phyloP scores from a whole-genome alignment of 2,888 invertebrate genomes.

The Priocnemis perturbator region DNA sequence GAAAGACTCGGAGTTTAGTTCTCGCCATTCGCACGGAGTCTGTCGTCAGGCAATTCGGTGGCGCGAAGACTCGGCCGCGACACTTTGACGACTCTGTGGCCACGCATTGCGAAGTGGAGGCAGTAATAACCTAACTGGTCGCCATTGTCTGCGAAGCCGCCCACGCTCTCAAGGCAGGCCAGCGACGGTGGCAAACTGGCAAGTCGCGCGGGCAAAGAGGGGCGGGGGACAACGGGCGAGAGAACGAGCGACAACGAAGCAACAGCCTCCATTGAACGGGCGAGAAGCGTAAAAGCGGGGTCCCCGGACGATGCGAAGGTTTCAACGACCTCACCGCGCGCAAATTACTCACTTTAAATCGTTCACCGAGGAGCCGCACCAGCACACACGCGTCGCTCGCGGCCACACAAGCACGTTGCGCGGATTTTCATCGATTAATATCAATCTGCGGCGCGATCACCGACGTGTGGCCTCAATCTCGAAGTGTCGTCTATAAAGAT shows the following conservation, averaged over 20 bases:
- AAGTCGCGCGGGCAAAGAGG: too few relatives aligned
- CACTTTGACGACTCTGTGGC: slow-evolving; percentile 22
- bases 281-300: slow-evolving; percentile 40
- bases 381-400: not conserved
- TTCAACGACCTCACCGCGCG: slow-evolving; percentile 57
- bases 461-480: not conserved
- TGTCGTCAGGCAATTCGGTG: slow-evolving; percentile 31
- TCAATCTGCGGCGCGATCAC: slow-evolving; percentile 36
- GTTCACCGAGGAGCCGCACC: slow-evolving; percentile 22
- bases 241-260: slow-evolving; percentile 17
- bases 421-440: slow-evolving; percentile 58
- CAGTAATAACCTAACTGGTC: slow-evolving; percentile 51
- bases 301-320: slow-evolving; percentile 35
- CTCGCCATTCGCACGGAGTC: too few relatives aligned
- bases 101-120: slow-evolving; percentile 31
- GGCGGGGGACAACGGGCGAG: not conserved
- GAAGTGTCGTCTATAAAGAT: too few relatives aligned
- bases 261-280: slow-evolving; percentile 42
- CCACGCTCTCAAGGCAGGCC: slow-evolving; percentile 45
- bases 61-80: slow-evolving; percentile 24
- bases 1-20: not conserved
- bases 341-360: slow-evolving; percentile 56
- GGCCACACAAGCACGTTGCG: not conserved
- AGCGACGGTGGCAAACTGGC: too few relatives aligned
- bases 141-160: slow-evolving; percentile 54